Conservation (phyloP, 92 coral and sea anemone genomes). For the Siderastrea siderea region DNA sequence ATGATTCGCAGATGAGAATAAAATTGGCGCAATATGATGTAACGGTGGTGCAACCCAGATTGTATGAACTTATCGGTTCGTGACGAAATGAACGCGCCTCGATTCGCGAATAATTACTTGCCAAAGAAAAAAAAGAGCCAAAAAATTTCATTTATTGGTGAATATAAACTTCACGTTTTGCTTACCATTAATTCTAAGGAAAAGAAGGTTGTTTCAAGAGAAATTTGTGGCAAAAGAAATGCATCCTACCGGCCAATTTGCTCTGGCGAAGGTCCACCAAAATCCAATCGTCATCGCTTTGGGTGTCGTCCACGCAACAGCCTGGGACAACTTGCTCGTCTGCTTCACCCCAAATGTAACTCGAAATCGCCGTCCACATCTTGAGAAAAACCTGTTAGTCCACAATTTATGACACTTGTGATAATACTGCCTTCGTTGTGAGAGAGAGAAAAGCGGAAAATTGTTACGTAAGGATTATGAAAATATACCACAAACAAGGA, state of each 20-base stretch:
- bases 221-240: conserved; percentile 9
- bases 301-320: conserved; percentile 79
- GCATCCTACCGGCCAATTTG: conserved; percentile 49
- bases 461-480: neutral
- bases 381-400: conserved; percentile 12
- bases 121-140: neutral
- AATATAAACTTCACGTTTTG: neutral
- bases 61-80: neutral
- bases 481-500: neutral
- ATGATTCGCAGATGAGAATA: neutral
- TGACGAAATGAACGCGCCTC: conserved; percentile 20
- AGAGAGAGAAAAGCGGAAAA: neutral
- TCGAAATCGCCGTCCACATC: conserved; percentile 95
- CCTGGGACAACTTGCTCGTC: conserved; percentile 99
- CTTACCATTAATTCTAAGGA: neutral
- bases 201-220: neutral
- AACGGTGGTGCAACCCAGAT: conserved; percentile 63
- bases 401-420: neutral
- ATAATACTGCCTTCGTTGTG: neutral
- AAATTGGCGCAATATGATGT: conserved; percentile 61
- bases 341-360: conserved; percentile 95
- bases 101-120: conserved; percentile 11
- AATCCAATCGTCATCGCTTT: conserved; percentile 96
- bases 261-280: conserved; percentile 85
- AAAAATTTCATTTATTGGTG: too few species aligned